Evolutionary conservation across 2,888 invertebrate genomes (phyloP).

Genomic region (Chrysolina americana): DNA sequence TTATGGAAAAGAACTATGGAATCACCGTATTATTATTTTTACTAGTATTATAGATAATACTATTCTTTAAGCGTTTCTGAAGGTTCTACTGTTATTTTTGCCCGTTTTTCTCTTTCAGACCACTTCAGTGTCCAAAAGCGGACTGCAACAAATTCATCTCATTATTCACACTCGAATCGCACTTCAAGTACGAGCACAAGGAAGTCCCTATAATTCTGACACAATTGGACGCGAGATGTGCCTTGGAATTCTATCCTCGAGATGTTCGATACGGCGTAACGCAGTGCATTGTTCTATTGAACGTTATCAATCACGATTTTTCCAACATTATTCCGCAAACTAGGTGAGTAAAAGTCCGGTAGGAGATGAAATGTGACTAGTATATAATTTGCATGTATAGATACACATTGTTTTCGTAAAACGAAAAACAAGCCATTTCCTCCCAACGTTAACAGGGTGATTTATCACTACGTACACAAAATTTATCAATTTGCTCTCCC

Average conservation of each 20-base stretch:
- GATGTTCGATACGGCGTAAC: conserved; percentile 59
- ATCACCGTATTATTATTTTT: no score
- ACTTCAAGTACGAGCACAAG: conserved; percentile 74
- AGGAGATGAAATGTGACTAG: conserved; percentile 10
- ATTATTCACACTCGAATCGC: conserved; percentile 71
- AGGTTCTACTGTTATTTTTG: no score
- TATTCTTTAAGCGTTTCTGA: no score
- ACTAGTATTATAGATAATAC: no score
- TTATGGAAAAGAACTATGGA: no score
- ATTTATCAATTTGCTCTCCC: no score
- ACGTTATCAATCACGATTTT: conserved; percentile 50
- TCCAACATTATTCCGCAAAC: conserved; percentile 44
- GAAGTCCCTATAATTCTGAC: conserved; percentile 59
- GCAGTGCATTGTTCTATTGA: conserved; percentile 60
- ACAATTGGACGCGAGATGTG: conserved; percentile 59
- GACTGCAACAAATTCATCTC: conserved; percentile 73
- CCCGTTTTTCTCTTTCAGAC: conserved; percentile 53
- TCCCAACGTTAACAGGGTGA: neutral
- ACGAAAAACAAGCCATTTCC: neutral
- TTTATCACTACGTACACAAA: no score
- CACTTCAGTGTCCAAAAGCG: conserved; percentile 71
- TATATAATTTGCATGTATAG: neutral
- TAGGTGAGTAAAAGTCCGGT: conserved; percentile 40
- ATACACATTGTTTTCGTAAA: conserved; percentile 4
- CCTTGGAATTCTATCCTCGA: conserved; percentile 61